These are phyloP conservation scores for Laterallus jamaicensis DNA, from an alignment of 2,113 vertebrate species.

Conservation along the genomic window DNA sequence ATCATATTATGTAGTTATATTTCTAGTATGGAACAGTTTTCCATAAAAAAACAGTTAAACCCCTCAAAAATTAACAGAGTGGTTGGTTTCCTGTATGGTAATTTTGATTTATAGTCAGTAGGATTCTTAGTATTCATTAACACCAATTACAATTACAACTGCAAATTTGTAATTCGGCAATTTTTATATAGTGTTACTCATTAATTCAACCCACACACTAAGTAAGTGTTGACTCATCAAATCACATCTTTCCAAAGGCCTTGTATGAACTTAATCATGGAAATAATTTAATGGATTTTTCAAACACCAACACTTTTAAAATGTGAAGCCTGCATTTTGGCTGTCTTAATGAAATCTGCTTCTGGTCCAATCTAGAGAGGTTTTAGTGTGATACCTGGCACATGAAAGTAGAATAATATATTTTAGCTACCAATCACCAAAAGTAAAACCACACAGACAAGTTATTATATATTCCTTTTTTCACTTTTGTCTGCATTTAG, in stretches of 20 bases:
- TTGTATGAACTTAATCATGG: background rate
- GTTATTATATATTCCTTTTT: background rate
- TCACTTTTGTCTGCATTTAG: background rate
- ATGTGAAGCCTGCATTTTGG: background rate
- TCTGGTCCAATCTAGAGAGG: background rate
- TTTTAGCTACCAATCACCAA: background rate
- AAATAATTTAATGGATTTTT: background rate
- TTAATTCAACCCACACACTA: background rate
- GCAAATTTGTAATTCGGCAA: background rate
- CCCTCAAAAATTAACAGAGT: background rate
- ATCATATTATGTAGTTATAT: background rate
- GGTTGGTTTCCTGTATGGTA: background rate
- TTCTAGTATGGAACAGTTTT: background rate
- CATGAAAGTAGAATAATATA: background rate
- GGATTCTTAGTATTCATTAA: background rate
- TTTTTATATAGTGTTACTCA: background rate
- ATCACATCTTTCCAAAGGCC: background rate
- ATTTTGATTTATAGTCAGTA: background rate
- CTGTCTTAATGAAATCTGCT: background rate
- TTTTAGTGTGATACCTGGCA: background rate
- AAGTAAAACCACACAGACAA: background rate
- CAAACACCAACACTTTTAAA: background rate
- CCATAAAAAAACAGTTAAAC: background rate
- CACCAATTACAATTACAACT: background rate
- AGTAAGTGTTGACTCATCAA: background rate